Evolutionary conservation across 2,113 vertebrate species (phyloP), one percentile per base, ranked within the genome.

Genomic region (Notiomystis cincta): DNA sequence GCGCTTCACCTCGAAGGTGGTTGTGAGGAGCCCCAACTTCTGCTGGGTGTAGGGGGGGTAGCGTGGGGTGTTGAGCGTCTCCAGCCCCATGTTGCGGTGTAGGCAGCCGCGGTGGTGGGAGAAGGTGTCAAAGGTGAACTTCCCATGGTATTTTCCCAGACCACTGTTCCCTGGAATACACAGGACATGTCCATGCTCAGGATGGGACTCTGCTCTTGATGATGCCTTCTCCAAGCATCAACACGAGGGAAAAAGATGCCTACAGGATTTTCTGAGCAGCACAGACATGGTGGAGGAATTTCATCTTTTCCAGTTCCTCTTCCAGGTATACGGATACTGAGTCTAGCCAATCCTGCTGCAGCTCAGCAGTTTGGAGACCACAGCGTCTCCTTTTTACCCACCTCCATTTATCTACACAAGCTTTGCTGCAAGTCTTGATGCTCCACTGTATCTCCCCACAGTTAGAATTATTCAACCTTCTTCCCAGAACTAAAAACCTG

Each of bases 81-180:
- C 99, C 92, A 99, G 89, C 11, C 96, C 97, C 44, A 98, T 97
- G 57, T 82, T 96, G 6, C 98, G 98, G 90, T 98, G 97, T 97
- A 99, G 98, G 91, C 98, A 98, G 75, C 96, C 97, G 0, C 98
- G 98, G 25, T 87, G 97, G 82, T 99, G 98, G 75, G 97, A 98
- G 96, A 99, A 99, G 4, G 98, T 98, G 91, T 99, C 98, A 0
- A 99, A 99, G 94, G 98, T 98, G 98, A 98, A 99, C 92, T 98
- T 98, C 31, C 99, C 99, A 0, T 99, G 99, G 90, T 99, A 99
- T 23, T 57, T 97, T 37, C 99, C 99, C 75, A 98, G 96, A 2
- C 99, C 99, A 1, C 99, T 99, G 80, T 83, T 90, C 13, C 99
- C 99, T 99, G 89, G 10, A 81, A 58, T 4, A 54, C 21, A 78